These are phyloP conservation scores for Drosophila pseudoananassae DNA, from an alignment of 1,140 invertebrate genomes.

Conservation along the genomic window DNA sequence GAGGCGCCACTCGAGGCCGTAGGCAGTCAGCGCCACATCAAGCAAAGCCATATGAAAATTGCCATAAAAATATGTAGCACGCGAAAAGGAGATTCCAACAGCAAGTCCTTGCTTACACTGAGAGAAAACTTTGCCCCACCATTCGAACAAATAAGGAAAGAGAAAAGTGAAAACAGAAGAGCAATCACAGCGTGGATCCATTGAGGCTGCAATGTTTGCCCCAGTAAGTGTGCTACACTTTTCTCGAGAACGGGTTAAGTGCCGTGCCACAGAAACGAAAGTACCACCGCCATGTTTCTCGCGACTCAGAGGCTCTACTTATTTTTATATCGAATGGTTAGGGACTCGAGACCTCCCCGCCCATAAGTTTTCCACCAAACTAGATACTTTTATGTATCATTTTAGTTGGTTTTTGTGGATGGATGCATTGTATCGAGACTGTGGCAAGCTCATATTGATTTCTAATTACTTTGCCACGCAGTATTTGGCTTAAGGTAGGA, in stretches of 20 bases:
- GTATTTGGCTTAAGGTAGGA: constrained; percentile 70
- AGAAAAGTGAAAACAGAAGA: constrained; percentile 25
- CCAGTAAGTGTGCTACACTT: constrained; percentile 76
- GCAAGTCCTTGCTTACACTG: constrained; percentile 23
- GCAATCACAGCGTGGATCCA: constrained; percentile 31
- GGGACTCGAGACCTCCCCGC: constrained; percentile 9
- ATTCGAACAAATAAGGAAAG: background rate
- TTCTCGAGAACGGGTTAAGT: constrained; percentile 65
- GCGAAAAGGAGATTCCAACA: constrained; percentile 21
- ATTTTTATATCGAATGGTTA: constrained; percentile 64
- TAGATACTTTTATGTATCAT: constrained; percentile 1
- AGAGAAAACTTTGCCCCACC: constrained; percentile 1
- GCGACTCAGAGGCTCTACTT: constrained; percentile 56
- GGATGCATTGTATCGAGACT: constrained; percentile 27
- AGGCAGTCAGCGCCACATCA: constrained; percentile 70
- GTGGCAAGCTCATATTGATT: constrained; percentile 63
- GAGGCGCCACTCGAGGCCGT: constrained; percentile 35
- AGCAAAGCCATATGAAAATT: constrained; percentile 69
- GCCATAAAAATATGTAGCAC: constrained; percentile 68
- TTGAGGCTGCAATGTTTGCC: constrained; percentile 69
- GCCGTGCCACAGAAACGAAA: constrained; percentile 24
- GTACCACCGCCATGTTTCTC: background rate
- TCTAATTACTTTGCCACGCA: constrained; percentile 66
- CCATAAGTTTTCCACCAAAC: constrained; percentile 30
- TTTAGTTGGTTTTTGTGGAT: background rate